Base-by-base conservation (phyloP, 2,113 vertebrate species). In the Cyanoderma ruficeps region DNA sequence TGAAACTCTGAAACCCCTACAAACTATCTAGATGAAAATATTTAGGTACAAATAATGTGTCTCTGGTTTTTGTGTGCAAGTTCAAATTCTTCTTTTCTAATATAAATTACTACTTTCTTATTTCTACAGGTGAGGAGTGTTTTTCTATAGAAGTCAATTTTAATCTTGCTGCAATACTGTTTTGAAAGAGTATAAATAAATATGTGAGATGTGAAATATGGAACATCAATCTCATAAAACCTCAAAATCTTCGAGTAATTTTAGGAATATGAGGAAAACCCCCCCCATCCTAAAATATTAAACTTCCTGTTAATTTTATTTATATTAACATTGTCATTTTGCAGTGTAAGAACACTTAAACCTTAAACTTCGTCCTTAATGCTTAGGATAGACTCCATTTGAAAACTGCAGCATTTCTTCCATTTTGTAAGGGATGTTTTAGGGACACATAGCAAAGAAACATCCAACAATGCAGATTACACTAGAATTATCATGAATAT, bases 251-350 rank as follows among this genome's bases (percentile, higher is more conserved):
- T 41, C 24, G 12, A 21, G 11, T 14, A 61, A 49, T 50, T 81
- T 75, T 37, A 61, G 11, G 13, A 22, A 27, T 11, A n/a, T 3
- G 5, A 50, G 8, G 25, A 37, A 42, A 4, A 0, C 3, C n/a
- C n/a, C n/a, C n/a, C n/a, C 5, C 18, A n/a, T 14, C n/a, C 35
- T 21, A 61, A 72, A 78, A 61, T 28, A 31, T 22, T 53, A 63
- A 70, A 25, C 6, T 53, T 63, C 5, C 8, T 25, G 2, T 61
- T 47, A 47, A 60, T 65, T 79, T 57, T 69, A 42, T 60, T 78
- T 75, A 67, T 3, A 8, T 8, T 49, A 42, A 61, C 10, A 87
- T 5, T 44, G 44, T 33, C 49, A 56, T 11, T 89, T 61, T n/a
- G 31, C 24, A 86, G 19, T 3, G 1, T 46, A 67, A 67, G 27